Evolutionary conservation across 2,113 vertebrate genomes (phyloP).

Genomic region (Lanius ludovicianus): DNA sequence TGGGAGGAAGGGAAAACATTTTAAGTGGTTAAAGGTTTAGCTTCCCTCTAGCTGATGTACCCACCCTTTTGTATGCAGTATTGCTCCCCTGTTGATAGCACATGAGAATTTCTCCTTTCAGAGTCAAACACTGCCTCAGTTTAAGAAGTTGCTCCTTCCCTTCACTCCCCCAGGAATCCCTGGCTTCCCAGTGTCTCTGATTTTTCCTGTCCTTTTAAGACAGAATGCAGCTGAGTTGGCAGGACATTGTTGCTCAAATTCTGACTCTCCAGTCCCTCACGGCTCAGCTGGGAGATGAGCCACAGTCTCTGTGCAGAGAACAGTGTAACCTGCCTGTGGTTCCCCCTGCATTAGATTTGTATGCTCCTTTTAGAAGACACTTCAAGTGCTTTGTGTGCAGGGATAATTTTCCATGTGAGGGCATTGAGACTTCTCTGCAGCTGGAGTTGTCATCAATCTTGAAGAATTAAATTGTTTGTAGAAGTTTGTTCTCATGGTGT

Average conservation of each 20-base stretch:
- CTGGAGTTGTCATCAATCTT: neutral
- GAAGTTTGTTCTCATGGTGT: neutral
- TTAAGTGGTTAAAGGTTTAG: neutral
- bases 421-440: neutral
- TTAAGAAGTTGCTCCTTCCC: neutral
- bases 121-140: neutral
- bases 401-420: neutral
- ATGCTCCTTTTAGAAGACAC: neutral
- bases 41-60: neutral
- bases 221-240: neutral
- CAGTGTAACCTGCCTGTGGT: fast-evolving
- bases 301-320: neutral
- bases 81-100: neutral
- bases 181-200: neutral
- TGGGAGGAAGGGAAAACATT: neutral
- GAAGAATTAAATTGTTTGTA: neutral
- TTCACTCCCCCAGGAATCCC: neutral
- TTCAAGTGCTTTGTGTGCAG: neutral
- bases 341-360: neutral
- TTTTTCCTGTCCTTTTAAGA: neutral
- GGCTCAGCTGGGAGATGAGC: neutral
- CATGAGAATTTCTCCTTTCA: neutral
- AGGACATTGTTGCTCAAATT: neutral
- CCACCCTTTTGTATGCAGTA: neutral
- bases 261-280: neutral